These are phyloP conservation scores for Caenorhabditis sp. DNA, from an alignment of 2,888 invertebrate genomes.

Conservation along the genomic window DNA sequence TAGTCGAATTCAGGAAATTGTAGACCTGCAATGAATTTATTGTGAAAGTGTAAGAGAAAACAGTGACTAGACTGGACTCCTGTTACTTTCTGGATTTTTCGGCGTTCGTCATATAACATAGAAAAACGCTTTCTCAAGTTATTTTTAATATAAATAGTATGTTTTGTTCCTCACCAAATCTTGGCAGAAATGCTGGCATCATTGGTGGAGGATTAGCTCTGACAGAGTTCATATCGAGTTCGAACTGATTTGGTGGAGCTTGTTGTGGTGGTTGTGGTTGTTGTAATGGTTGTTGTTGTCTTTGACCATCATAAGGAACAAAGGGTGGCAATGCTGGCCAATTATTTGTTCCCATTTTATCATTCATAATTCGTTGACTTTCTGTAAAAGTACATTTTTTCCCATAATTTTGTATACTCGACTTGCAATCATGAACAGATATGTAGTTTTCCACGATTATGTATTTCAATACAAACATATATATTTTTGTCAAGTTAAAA, in stretches of 20 bases:
- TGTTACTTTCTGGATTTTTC: no score
- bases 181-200: constrained; percentile 26
- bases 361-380: background rate
- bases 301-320: background rate
- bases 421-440: background rate
- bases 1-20: constrained; percentile 35
- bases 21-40: constrained; percentile 17
- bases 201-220: constrained; percentile 12
- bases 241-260: background rate
- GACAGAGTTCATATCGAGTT: constrained; percentile 15
- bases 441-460: background rate
- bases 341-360: background rate
- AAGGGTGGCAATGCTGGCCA: background rate
- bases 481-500: background rate
- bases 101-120: no score
- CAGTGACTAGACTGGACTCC: no score
- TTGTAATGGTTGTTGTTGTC: constrained; percentile 2
- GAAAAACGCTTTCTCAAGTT: no score
- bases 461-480: background rate
- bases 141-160: no score
- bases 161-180: constrained; percentile 23
- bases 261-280: constrained; percentile 9
- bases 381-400: background rate
- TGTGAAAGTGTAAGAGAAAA: no score
- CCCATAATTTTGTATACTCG: background rate